Evolutionary conservation across 2,113 vertebrate genomes (phyloP).

Genomic region (Ifrita kowaldi): DNA sequence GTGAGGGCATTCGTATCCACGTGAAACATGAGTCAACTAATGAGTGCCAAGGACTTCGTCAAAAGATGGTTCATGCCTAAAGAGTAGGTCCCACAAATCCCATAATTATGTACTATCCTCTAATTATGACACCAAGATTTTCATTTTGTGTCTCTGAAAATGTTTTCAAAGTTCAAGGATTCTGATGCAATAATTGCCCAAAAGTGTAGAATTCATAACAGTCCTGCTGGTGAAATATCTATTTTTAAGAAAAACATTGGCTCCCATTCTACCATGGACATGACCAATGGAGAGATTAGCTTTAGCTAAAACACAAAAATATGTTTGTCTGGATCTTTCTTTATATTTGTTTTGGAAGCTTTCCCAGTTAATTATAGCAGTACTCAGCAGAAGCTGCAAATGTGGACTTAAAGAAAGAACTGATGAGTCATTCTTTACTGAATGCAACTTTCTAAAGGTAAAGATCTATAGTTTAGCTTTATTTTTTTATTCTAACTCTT

Average conservation of each 20-base stretch:
- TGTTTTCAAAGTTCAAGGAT: background rate
- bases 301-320: background rate
- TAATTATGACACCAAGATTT: background rate
- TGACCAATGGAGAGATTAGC: background rate
- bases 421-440: background rate
- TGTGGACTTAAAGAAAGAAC: background rate
- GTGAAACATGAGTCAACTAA: background rate
- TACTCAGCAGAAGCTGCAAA: background rate
- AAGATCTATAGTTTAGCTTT: background rate
- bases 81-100: background rate
- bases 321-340: background rate
- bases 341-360: background rate
- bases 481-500: background rate
- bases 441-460: background rate
- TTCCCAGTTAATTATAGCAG: background rate
- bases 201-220: background rate
- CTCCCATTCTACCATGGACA: background rate
- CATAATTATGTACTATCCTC: background rate
- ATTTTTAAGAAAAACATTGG: background rate
- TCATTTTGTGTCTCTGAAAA: background rate
- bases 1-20: background rate
- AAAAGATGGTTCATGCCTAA: background rate
- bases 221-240: background rate
- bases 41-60: background rate
- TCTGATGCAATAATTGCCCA: background rate